phyloP scores from a whole-genome alignment of 2,888 invertebrate species.

The Drosophila sordidula region DNA sequence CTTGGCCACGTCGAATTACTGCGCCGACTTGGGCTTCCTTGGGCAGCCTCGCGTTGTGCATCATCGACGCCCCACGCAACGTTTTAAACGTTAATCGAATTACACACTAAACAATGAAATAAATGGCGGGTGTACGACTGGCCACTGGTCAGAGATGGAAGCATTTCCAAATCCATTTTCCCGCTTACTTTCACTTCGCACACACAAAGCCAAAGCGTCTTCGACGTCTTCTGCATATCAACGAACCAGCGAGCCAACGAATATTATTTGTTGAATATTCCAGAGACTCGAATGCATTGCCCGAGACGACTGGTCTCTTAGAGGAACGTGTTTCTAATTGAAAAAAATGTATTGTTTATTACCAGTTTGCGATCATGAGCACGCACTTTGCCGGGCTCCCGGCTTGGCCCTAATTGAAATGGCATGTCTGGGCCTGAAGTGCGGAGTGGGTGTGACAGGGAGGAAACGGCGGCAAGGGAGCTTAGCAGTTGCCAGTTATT shows the following conservation, averaged over 20 bases:
- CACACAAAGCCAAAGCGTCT: conserved; percentile 29
- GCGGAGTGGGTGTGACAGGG: neutral
- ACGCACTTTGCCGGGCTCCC: conserved; percentile 59
- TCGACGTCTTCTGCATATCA: conserved; percentile 64
- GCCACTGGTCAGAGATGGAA: conserved; percentile 26
- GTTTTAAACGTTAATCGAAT: conserved; percentile 31
- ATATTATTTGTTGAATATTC: conserved; percentile 26
- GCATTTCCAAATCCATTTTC: conserved; percentile 41
- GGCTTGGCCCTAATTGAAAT: conserved; percentile 63
- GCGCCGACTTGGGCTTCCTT: neutral
- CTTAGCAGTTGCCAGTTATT: neutral
- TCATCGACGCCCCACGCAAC: conserved; percentile 35
- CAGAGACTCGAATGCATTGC: conserved; percentile 19
- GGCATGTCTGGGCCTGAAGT: conserved; percentile 21
- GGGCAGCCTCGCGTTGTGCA: no score
- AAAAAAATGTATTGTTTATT: conserved; percentile 65
- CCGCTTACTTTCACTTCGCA: conserved; percentile 62
- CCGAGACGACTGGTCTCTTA: conserved; percentile 7
- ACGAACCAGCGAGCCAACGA: conserved; percentile 35
- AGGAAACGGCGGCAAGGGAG: no score
- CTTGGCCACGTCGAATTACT: neutral
- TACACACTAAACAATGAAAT: conserved; percentile 20
- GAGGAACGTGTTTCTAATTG: conserved; percentile 56
- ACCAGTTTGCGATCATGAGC: conserved; percentile 43
- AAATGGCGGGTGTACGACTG: conserved; percentile 13